Percentiles rank a stretch among this genome's conserved stretches.
Evolutionary conservation across 1,140 invertebrate species (phyloP).

Genomic region (Nasonia longicornis): DNA sequence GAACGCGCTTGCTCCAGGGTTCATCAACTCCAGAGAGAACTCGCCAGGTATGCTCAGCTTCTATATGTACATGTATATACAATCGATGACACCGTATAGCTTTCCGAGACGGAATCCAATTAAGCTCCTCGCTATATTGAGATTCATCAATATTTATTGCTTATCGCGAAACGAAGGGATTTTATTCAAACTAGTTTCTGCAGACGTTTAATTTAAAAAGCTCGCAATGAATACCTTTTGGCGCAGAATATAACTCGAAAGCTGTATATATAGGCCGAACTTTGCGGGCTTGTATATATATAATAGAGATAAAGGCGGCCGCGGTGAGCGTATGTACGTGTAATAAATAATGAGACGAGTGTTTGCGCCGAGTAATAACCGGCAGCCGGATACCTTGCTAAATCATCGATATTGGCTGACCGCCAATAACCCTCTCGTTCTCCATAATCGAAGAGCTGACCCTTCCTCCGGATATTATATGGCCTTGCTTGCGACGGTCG

Average conservation of each 20-base stretch:
- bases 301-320: not conserved
- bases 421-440: constrained; percentile 53
- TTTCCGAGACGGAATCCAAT: no score
- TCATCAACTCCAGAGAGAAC: constrained; percentile 71
- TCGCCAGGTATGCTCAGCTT: constrained; percentile 67
- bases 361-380: constrained; percentile 58
- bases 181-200: no score
- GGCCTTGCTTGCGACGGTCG: not conserved
- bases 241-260: no score
- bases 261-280: not conserved
- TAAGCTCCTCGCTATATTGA: no score
- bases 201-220: no score
- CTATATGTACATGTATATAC: no score
- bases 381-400: constrained; percentile 52
- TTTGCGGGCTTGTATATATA: not conserved
- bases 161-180: no score
- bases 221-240: no score
- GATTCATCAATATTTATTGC: no score
- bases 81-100: no score
- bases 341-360: constrained; percentile 56
- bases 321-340: constrained; percentile 37
- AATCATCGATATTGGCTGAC: constrained; percentile 61
- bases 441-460: constrained; percentile 16
- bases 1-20: constrained; percentile 70
- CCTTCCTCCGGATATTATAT: constrained; percentile 39